A percentile compares a stretch with the other conserved stretches of the same genome.
Conservation (phyloP, 2,888 invertebrate species). For the Chamaedrilus cognettii region DNA sequence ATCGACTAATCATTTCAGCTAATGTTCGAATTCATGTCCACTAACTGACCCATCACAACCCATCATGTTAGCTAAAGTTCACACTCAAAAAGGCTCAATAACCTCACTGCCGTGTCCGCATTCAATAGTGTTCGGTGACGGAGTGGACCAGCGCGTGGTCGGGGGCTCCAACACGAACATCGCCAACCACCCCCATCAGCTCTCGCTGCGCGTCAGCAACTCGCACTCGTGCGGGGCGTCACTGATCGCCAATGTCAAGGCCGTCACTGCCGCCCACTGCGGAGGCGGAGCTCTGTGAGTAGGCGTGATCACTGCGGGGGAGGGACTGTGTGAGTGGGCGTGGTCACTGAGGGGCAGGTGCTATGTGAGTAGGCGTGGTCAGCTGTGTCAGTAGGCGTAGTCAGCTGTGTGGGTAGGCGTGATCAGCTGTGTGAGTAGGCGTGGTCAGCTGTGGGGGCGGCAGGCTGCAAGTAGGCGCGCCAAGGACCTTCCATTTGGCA, state of each 20-base stretch:
- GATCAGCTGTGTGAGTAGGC: too few relatives aligned
- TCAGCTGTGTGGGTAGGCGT: too few relatives aligned
- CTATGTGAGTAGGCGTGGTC: too few relatives aligned
- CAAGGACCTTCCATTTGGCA: too few relatives aligned
- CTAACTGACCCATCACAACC: too few relatives aligned
- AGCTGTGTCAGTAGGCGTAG: too few relatives aligned
- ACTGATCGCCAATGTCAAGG: conserved; percentile 21
- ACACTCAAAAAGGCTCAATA: neutral
- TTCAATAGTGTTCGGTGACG: neutral
- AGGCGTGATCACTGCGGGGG: neutral
- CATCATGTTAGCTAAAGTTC: too few relatives aligned
- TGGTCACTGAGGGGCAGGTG: too few relatives aligned
- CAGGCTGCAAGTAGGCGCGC: too few relatives aligned
- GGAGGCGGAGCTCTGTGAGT: conserved; percentile 17
- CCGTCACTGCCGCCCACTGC: conserved; percentile 31
- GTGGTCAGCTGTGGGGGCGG: too few relatives aligned
- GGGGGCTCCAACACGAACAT: conserved; percentile 21
- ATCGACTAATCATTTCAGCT: too few relatives aligned
- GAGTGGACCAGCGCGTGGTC: conserved; percentile 11
- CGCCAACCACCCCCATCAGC: conserved; percentile 23
- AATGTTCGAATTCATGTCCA: too few relatives aligned
- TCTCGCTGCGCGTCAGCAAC: conserved; percentile 14
- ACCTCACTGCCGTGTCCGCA: neutral
- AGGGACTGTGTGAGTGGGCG: neutral
- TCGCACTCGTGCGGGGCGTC: conserved; percentile 24